Base-by-base conservation (phyloP, 1,140 invertebrate genomes). In the Drosophila kohkoa region DNA sequence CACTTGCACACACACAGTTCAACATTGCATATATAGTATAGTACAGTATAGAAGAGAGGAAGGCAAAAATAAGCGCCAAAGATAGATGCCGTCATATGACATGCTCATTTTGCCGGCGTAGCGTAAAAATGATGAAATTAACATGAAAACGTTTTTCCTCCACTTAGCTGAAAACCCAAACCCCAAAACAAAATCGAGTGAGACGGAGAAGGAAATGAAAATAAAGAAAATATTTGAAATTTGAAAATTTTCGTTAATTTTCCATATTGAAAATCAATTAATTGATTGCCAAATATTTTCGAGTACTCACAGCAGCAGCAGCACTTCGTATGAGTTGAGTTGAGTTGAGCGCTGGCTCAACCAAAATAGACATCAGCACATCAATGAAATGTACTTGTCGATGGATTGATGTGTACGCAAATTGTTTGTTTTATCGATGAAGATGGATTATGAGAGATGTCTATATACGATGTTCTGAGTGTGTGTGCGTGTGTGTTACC, bases 61-160 rank as follows among this genome's bases (percentile, higher is more conserved):
- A 45, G 7, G 54, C 71, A 54, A 66, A 68, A 75, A 69, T 70
- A 75, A 75, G 72, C 55, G 77, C 68, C 71, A 75, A 78, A 79
- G 75, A 79, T 76, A 82, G 77, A 76, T 80, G 77, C 63, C 74
- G 63, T 75, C 73, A 77, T 73, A 83, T 89, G 83, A 88, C 85
- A 88, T 89, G 83, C 81, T 89, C 77, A 78, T 88, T 88, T 87
- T 67, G 72, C 69, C 73, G 54, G 66, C 75, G 59, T 79, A 73
- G 77, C 83, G 83, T 82, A 89, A 81, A 83, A 88, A 88, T 88
- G 79, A 78, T 88, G 83, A 88, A 88, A 88, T 88, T 78, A 88
- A 88, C 85, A 81, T 88, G 85, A 85, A 85, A 60, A 54, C 54
- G 38, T 60, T 68, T 60, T 43, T 43, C 55, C 57, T 41, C 57